phyloP scores from a whole-genome alignment of 2,888 invertebrate genomes.

The Amorpha juglandis region DNA sequence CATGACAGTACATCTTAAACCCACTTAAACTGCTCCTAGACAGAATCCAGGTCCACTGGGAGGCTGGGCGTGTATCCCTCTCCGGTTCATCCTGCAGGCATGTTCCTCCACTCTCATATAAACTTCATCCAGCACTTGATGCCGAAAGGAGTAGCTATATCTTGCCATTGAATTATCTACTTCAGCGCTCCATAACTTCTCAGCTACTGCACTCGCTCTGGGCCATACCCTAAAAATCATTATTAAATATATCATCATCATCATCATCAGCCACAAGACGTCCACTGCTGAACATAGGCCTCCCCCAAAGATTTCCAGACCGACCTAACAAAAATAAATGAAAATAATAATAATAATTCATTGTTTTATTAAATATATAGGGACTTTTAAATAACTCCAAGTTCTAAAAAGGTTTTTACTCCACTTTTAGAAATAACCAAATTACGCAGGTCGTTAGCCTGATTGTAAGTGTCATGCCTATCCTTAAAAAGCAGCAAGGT shows the following conservation, averaged over 20 bases:
- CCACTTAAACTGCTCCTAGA: slow-evolving; percentile 23
- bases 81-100: slow-evolving; percentile 87
- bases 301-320: too few species aligned
- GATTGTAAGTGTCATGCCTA: too few species aligned
- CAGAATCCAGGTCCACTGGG: slow-evolving; percentile 87
- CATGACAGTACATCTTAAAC: not conserved
- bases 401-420: too few species aligned
- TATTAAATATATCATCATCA: not conserved
- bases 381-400: too few species aligned
- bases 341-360: too few species aligned
- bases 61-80: slow-evolving; percentile 27
- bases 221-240: slow-evolving; percentile 90
- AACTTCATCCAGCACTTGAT: slow-evolving; percentile 46
- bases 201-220: slow-evolving; percentile 92
- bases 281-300: too few species aligned
- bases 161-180: not conserved
- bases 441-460: too few species aligned
- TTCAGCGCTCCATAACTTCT: slow-evolving; percentile 75
- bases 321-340: too few species aligned
- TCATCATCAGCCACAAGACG: too few species aligned
- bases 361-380: too few species aligned
- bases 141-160: not conserved
- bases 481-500: too few species aligned
- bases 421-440: too few species aligned
- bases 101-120: slow-evolving; percentile 63